Base-by-base conservation (phyloP, 1,140 invertebrate species). In the Samia ricini region DNA sequence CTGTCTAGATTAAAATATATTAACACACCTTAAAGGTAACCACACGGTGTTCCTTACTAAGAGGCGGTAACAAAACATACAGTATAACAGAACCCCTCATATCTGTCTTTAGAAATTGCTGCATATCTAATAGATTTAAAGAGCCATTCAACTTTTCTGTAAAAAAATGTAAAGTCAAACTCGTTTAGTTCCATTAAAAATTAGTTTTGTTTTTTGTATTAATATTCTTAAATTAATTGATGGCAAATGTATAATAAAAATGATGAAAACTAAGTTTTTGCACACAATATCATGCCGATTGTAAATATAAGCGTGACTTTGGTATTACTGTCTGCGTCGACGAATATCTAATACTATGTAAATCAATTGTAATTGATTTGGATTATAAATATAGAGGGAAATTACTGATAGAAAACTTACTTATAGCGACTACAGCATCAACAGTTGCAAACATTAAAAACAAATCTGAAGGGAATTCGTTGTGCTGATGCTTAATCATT, bases 401-500 rank as follows among this genome's bases (percentile, higher is more conserved):
- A 29, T 29, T 29, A 29, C 10, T 29, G 10, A 29, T 10, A 8
- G 6, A 5, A 29, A 29, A 81, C 85, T 87, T 86, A 93, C 93
- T 76, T 56, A 95, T 92, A 85, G 90, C 64, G 92, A 76, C 57
- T 18, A 91, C 77, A 2, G 94, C 94, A 29, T 92, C 93, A 65
- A 93, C 91, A 22, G 94, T 93, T 88, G 94, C 94, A 24, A 96
- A 82, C 54, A 95, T 91, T 18, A 95, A 79, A 79, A 95, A 96
- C 33, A 96, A 75, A 84, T 96, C 95, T 0, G 95, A 96, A 2
- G 93, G 93, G 79, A 96, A 96, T 69, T 95, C 93, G 15, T 83
- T 88, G 68, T 95, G 90, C n/a, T 86, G 63, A 77, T 96, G 92
- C 88, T 96, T 97, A 57, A 96, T 92, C 91, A 94, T 94, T 59